Evolutionary conservation across 2,888 invertebrate genomes (phyloP).

Genomic region (Exocentrus adspersus): DNA sequence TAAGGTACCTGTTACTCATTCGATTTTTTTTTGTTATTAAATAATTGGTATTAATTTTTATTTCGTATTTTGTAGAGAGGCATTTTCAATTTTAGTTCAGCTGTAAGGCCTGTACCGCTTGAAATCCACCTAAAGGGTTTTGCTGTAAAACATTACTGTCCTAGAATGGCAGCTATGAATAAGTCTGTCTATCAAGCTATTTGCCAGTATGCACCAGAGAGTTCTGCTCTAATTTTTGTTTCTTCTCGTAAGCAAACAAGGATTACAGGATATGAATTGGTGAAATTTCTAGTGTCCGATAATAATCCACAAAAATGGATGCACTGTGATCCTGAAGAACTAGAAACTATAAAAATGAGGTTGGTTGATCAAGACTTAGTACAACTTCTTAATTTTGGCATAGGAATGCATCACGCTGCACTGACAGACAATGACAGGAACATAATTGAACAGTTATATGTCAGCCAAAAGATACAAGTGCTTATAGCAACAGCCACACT

Average conservation of each 20-base stretch:
- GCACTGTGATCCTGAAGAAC: slow-evolving; percentile 84
- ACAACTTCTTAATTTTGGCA: slow-evolving; percentile 94
- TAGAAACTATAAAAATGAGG: slow-evolving; percentile 77
- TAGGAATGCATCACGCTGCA: slow-evolving; percentile 99
- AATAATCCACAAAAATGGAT: slow-evolving; percentile 96
- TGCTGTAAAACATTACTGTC: slow-evolving; percentile 98
- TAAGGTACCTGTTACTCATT: slow-evolving; percentile 57
- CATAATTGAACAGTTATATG: slow-evolving; percentile 92
- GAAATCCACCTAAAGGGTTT: slow-evolving; percentile 89
- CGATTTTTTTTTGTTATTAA: too few relatives aligned
- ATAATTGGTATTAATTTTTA: too few relatives aligned
- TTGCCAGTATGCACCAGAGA: slow-evolving; percentile 87
- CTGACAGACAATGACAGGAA: slow-evolving; percentile 91
- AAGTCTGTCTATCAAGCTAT: slow-evolving; percentile 97
- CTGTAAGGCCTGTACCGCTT: slow-evolving; percentile 96
- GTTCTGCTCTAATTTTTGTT: slow-evolving; percentile 94
- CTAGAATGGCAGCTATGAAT: slow-evolving; percentile 99
- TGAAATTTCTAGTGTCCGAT: slow-evolving; percentile 89
- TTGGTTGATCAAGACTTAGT: slow-evolving; percentile 90
- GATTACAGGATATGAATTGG: slow-evolving; percentile 94
- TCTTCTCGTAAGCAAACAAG: slow-evolving; percentile 97
- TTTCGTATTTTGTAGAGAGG: slow-evolving; percentile 71
- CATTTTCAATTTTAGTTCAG: slow-evolving; percentile 96
- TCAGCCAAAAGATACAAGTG: slow-evolving; percentile 95
- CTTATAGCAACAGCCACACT: slow-evolving; percentile 96